Evolutionary conservation across 2,113 vertebrate species (phyloP).

Genomic region (Leptodactylus fuscus): DNA sequence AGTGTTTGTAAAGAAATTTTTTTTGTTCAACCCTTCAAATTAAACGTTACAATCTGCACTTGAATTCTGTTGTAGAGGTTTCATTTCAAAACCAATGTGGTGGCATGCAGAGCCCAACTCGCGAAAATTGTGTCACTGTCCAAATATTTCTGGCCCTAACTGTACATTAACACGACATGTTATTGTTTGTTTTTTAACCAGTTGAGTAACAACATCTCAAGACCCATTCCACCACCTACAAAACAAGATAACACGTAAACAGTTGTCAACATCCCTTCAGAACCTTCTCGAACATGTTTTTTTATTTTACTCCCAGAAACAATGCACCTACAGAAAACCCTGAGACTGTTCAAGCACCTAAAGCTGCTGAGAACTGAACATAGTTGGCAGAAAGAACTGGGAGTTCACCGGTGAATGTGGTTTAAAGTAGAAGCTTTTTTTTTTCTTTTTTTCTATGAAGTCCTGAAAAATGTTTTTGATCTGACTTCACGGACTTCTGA

Average conservation of each 20-base stretch:
- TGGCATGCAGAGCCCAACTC: too few species aligned
- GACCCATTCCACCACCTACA: too few species aligned
- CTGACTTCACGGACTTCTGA: conserved; percentile 55
- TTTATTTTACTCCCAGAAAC: not conserved
- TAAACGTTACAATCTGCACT: too few species aligned
- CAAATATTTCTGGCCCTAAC: too few species aligned
- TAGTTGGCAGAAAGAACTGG: conserved; percentile 51
- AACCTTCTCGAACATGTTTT: conserved; percentile 12
- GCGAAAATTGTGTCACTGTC: too few species aligned
- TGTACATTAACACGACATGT: too few species aligned
- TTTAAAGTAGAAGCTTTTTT: conserved; percentile 25
- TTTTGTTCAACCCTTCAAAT: too few species aligned
- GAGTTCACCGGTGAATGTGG: conserved; percentile 59
- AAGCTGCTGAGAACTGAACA: conserved; percentile 43
- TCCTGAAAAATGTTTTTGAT: conserved; percentile 57
- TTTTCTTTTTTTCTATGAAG: conserved; percentile 22
- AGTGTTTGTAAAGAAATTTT: too few species aligned
- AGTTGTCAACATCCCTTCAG: not conserved
- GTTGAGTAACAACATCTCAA: too few species aligned
- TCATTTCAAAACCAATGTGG: too few species aligned
- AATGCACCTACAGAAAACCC: conserved; percentile 37
- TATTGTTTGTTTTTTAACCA: too few species aligned
- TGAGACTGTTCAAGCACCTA: conserved; percentile 43
- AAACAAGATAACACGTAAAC: not conserved
- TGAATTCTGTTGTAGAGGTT: too few species aligned